A percentile compares a stretch with the other conserved stretches of the same genome.
phyloP scores from a whole-genome alignment of 2,113 vertebrate genomes.

The Myiopsitta monachus region DNA sequence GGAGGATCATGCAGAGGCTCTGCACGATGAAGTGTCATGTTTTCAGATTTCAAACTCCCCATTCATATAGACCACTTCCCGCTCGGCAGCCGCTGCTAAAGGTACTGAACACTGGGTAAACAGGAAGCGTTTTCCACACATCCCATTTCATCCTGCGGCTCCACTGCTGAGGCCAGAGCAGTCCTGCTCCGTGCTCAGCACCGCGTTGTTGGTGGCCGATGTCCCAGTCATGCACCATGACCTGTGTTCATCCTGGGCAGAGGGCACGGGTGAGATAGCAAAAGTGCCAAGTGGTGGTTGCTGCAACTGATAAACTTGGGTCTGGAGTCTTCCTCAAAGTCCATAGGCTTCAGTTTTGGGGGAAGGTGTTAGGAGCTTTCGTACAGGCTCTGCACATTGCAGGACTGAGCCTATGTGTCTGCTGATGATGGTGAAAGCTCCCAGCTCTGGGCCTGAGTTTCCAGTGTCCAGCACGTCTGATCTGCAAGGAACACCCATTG shows the following conservation, averaged over 20 bases:
- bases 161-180: not conserved
- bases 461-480: not conserved
- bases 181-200: fast-evolving
- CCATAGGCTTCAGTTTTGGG: not conserved
- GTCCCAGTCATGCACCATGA: not conserved
- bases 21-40: not conserved
- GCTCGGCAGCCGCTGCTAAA: not conserved
- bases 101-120: not conserved
- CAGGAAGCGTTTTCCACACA: not conserved
- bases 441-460: not conserved
- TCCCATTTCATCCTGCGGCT: not conserved
- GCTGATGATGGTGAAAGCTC: not conserved
- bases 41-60: not conserved
- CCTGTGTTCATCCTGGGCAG: not conserved
- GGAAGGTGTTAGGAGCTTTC: not conserved
- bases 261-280: not conserved
- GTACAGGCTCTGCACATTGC: fast-evolving
- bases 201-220: fast-evolving
- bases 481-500: not conserved
- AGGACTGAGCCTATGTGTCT: not conserved
- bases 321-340: not conserved
- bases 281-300: not conserved
- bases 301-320: not conserved
- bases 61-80: fast-evolving
- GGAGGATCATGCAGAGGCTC: not conserved